These are phyloP conservation scores for Barnardius zonarius DNA, from an alignment of 2,113 vertebrate genomes.

Conservation along the genomic window DNA sequence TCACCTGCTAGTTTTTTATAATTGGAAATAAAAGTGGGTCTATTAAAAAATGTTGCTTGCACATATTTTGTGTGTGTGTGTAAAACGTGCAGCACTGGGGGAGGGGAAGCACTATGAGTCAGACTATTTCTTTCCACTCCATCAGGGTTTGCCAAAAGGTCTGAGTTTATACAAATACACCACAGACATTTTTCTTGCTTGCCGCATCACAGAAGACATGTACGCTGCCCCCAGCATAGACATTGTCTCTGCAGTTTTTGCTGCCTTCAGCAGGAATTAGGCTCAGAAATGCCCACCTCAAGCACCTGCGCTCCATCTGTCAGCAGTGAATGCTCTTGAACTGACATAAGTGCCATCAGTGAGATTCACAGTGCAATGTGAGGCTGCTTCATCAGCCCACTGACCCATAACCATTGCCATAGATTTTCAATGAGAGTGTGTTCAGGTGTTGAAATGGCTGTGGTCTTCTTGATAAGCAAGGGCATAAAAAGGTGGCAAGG, in stretches of 20 bases:
- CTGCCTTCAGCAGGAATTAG: background rate
- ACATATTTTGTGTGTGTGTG: background rate
- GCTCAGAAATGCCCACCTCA: background rate
- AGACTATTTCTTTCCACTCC: background rate
- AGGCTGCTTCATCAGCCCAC: background rate
- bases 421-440: background rate
- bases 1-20: background rate
- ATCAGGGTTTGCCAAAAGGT: background rate
- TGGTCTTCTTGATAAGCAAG: background rate
- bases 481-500: background rate
- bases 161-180: background rate
- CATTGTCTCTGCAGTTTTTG: background rate
- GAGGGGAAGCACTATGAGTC: background rate
- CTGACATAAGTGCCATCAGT: background rate
- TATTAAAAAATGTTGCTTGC: background rate
- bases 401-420: background rate
- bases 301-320: background rate
- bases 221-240: background rate
- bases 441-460: background rate
- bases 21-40: background rate
- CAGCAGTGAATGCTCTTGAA: background rate
- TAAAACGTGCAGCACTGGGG: background rate
- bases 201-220: fast-evolving
- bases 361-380: background rate
- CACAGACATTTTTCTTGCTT: background rate